Evolutionary conservation across 1,140 invertebrate genomes (phyloP), one percentile per base, ranked within the genome.

Genomic region (Brachionus manjavacas): DNA sequence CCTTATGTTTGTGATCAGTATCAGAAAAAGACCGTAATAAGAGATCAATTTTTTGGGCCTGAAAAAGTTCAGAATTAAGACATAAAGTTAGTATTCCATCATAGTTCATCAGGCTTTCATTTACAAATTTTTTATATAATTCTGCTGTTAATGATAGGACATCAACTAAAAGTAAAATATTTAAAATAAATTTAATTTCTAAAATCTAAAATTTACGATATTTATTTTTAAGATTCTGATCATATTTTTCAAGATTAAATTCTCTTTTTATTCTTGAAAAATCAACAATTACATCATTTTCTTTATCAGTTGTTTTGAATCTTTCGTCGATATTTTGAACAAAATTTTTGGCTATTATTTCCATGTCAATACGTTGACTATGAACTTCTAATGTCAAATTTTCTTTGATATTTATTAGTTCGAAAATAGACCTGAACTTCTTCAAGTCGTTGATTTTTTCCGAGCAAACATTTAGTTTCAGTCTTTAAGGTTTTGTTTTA

Each of bases 11-110:
- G 1, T 64, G 8, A 12, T 60, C 31, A 28, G 4, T 49, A 4
- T 25, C 43, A 25, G 41, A 25, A 11, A 25, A 76, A 46, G 43
- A 23, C 52, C 52, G 60, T 41, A 46, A 20, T 14, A 81, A 20
- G 25, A 81, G 20, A 64, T 81, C 52, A 64, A 64, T 20, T 81
- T 81, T 81, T 81, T 81, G 79, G 31, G 20, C 8, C 25, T 81
- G 79, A 43, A 81, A 81, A 35, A 81, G 39, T 14, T 81, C 79
- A 2, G 52, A 60, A 46, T 81, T 81, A 11, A 25, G 41, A 43
- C 79, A 81, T 12, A 81, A 3, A 25, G 41, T 76, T 76, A 28
- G 9, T 43, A 76, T 49, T 28, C 23, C 11, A 25, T 28, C 25
- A 49, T 20, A 23, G 12, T 28, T 3, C 1, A 11, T 23, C 11